Evolutionary conservation across 2,888 invertebrate species (phyloP).

Genomic region (Eupithecia abbreviata): DNA sequence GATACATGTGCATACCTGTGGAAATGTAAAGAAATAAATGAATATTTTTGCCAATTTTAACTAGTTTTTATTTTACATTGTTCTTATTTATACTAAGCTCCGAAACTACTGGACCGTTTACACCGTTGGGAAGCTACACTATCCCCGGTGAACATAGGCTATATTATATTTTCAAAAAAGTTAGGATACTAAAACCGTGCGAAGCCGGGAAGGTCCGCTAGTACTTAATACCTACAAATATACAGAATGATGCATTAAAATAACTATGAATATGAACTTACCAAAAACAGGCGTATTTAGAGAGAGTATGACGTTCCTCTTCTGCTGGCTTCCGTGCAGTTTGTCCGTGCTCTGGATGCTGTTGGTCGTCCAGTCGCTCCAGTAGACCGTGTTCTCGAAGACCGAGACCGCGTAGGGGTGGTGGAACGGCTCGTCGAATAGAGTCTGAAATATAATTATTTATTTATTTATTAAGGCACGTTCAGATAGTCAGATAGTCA

Average conservation of each 20-base stretch:
- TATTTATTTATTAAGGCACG: too few species aligned
- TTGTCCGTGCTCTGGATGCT: slow-evolving; percentile 91
- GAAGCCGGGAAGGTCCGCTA: too few species aligned
- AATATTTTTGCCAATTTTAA: neutral
- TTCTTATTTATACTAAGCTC: too few species aligned
- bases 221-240: too few species aligned
- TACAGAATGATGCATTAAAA: too few species aligned
- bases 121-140: too few species aligned
- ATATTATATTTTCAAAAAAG: too few species aligned
- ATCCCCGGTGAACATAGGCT: too few species aligned
- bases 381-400: slow-evolving; percentile 94
- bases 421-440: slow-evolving; percentile 84
- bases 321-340: slow-evolving; percentile 68
- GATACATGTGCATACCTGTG: slow-evolving; percentile 89
- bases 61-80: too few species aligned
- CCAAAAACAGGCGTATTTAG: slow-evolving; percentile 62
- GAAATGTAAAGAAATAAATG: neutral
- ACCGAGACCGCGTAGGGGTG: slow-evolving; percentile 93
- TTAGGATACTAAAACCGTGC: too few species aligned
- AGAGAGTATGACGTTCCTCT: slow-evolving; percentile 53
- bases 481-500: too few species aligned
- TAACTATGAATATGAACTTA: slow-evolving; percentile 55
- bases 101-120: too few species aligned
- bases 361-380: slow-evolving; percentile 93
- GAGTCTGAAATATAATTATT: slow-evolving; percentile 52